Evolutionary conservation across 64 coral and sea anemone genomes (phyloP), one percentile per base, ranked within the genome.

Genomic region (Stichodactyla helianthus): DNA sequence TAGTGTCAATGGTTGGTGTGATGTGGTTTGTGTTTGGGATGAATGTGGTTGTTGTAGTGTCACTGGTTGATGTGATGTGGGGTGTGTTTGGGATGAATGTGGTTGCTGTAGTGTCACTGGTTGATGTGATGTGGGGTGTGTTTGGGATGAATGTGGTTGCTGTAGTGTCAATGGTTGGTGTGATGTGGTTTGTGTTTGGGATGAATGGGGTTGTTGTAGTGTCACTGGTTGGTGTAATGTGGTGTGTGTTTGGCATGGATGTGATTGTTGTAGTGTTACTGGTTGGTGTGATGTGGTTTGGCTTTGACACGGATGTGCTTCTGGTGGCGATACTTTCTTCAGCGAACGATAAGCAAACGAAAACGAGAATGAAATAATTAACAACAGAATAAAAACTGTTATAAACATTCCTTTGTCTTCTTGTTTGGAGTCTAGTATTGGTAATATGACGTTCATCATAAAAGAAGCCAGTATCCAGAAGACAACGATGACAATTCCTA

Each of bases 401-500:
- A 54, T 5, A 53, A 81, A 20, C 18, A 28, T 26, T 0, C 25
- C 7, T 27, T 7, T 13, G 8, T 23, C 10, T 23, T 11, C 10
- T 26, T n/a, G 20, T 26, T n/a, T 6, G 5, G 4, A 9, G 11
- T 31, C 27, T 11, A 74, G 26, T 5, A 53, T 23, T 28, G 16
- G 6, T 13, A 52, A 79, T 79, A 5, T 16, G 12, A 54, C 50
- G 52, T 51, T 81, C 58, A 84, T 76, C 20, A 83, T 6, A 4
- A 87, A 62, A 23, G 26, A 15, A 19, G 53, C 80, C 23, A 79
- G 17, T 2, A 87, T 7, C 85, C 85, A 87, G 20, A 87, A 7
- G 7, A 87, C 14, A 3, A 53, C 15, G 0, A 82, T 50, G 6
- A n/a, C 16, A 5, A 35, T 15, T 1, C 15, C 12, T 17, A 71